phyloP scores from a whole-genome alignment of 2,888 invertebrate species.

The Andrena camellia region DNA sequence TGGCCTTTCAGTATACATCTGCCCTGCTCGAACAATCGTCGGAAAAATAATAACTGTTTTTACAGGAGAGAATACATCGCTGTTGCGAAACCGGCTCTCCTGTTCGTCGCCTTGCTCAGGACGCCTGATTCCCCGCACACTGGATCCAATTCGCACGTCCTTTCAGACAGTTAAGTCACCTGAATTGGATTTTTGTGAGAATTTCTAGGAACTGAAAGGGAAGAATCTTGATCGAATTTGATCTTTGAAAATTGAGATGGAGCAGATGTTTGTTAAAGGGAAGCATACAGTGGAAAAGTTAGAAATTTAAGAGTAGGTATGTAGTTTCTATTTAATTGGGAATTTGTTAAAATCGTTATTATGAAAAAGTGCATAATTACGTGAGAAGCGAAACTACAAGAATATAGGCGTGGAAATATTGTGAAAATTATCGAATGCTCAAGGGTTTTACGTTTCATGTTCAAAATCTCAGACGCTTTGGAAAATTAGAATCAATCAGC shows the following conservation, averaged over 20 bases:
- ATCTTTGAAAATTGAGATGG: too few species aligned
- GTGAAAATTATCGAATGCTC: neutral
- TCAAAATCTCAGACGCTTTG: neutral
- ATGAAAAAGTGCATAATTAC: too few species aligned
- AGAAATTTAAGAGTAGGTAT: neutral
- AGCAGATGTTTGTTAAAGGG: too few species aligned
- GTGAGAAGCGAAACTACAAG: too few species aligned
- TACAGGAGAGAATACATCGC: constrained; percentile 79
- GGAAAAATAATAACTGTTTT: constrained; percentile 84
- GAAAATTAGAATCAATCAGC: neutral
- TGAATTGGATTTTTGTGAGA: too few species aligned
- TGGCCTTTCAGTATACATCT: constrained; percentile 80
- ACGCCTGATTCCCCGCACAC: constrained; percentile 24
- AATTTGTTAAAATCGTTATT: too few species aligned
- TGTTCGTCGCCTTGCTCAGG: constrained; percentile 15
- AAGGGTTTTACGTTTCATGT: too few species aligned
- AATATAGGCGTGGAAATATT: too few species aligned
- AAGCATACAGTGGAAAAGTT: neutral
- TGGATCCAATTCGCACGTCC: constrained; percentile 10
- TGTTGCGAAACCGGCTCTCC: constrained; percentile 60
- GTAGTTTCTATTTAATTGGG: too few species aligned
- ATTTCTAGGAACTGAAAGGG: too few species aligned
- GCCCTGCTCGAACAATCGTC: constrained; percentile 78
- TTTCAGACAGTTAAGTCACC: neutral
- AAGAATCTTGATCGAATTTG: too few species aligned